A percentile compares a stretch with the other conserved stretches of the same genome.
These are phyloP conservation scores for Phyllotreta striolata DNA, from an alignment of 2,888 invertebrate species.

Conservation along the genomic window DNA sequence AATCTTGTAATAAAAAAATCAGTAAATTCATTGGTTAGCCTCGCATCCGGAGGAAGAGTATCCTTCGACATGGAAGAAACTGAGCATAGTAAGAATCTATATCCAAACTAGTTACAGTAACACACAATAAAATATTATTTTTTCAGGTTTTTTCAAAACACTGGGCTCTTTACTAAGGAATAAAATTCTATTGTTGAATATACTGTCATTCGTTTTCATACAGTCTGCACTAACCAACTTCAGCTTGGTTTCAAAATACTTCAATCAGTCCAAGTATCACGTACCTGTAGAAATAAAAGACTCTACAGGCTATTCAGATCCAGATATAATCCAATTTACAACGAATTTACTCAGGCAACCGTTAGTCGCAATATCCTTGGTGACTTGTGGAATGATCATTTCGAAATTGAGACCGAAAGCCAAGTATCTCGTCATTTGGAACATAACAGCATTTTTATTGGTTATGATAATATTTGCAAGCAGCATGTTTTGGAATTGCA, in stretches of 20 bases:
- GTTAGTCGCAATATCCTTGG: constrained; percentile 63
- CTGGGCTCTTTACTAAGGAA: constrained; percentile 65
- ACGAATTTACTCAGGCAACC: constrained; percentile 67
- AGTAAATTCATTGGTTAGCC: constrained; percentile 65
- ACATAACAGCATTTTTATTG: constrained; percentile 55
- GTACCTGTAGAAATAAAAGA: constrained; percentile 62
- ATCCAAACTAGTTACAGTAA: not conserved
- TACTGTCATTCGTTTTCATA: constrained; percentile 63
- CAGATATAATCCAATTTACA: constrained; percentile 64
- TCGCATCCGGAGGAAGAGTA: constrained; percentile 52
- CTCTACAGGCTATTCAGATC: constrained; percentile 64
- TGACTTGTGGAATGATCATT: constrained; percentile 66
- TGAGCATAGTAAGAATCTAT: constrained; percentile 45
- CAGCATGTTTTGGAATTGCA: constrained; percentile 54
- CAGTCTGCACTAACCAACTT: constrained; percentile 66
- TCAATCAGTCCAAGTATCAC: constrained; percentile 68
- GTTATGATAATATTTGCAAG: constrained; percentile 58
- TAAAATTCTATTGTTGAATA: constrained; percentile 65
- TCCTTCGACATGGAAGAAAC: constrained; percentile 35
- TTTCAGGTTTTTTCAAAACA: constrained; percentile 61
- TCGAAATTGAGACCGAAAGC: constrained; percentile 64
- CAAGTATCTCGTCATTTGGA: constrained; percentile 63
- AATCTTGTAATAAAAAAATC: constrained; percentile 65
- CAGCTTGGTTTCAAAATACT: constrained; percentile 64
- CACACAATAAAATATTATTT: constrained; percentile 18